Evolutionary conservation across 2,888 invertebrate genomes (phyloP).

Genomic region (Caenorhabditis sinica): DNA sequence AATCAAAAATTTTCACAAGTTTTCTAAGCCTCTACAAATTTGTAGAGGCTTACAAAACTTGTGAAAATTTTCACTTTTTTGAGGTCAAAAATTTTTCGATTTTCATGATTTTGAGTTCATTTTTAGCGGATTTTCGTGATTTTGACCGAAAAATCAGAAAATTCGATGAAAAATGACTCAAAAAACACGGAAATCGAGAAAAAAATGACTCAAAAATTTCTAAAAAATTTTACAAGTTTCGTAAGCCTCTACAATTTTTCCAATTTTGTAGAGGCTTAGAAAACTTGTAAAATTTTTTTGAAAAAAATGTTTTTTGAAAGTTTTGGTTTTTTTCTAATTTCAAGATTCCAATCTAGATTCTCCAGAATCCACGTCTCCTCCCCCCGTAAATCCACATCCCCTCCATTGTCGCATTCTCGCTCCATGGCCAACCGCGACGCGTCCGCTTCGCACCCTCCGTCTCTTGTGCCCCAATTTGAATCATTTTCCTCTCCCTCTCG

Average conservation of each 20-base stretch:
- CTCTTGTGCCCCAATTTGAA: no score
- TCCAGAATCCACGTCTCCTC: neutral
- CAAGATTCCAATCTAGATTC: no score
- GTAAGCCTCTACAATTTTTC: neutral
- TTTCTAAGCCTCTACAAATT: no score
- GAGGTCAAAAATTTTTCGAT: neutral
- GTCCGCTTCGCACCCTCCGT: no score
- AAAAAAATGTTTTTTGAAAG: neutral
- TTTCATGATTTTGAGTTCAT: neutral
- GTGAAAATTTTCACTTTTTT: neutral
- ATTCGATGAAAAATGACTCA: neutral
- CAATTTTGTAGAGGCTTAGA: neutral
- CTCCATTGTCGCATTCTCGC: no score
- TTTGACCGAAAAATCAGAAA: neutral
- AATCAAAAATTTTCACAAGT: neutral
- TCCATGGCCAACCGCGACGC: no score
- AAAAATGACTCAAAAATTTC: neutral
- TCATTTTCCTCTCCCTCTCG: no score
- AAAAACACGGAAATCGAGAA: no score
- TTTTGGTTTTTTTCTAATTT: neutral
- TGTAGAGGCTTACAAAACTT: neutral
- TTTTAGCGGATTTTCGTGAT: no score
- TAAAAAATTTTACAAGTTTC: no score
- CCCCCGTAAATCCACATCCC: constrained; percentile 1
- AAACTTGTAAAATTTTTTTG: neutral